These are phyloP conservation scores for Hermetia illucens DNA, from an alignment of 1,140 invertebrate genomes.

Conservation along the genomic window DNA sequence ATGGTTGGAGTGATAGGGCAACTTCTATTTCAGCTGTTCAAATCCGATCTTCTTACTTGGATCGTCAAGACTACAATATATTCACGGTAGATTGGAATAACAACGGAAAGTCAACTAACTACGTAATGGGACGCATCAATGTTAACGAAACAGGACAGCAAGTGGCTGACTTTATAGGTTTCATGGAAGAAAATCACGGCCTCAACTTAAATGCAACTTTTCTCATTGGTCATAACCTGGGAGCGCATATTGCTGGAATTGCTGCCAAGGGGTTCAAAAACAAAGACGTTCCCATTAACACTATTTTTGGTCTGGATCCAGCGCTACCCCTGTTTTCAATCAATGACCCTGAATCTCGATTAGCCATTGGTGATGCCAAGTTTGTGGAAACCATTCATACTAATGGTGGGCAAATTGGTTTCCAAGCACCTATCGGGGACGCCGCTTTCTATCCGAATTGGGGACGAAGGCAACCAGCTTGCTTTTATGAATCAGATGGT, in stretches of 20 bases:
- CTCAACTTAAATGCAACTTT: slow-evolving; percentile 35
- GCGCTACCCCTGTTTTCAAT: slow-evolving; percentile 29
- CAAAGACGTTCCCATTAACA: slow-evolving; percentile 10
- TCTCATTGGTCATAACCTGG: slow-evolving; percentile 45
- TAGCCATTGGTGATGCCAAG: slow-evolving; percentile 45
- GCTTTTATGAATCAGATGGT: slow-evolving; percentile 18
- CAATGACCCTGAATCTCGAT: slow-evolving; percentile 27
- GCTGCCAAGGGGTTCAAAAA: slow-evolving; percentile 13
- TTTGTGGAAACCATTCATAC: slow-evolving; percentile 58
- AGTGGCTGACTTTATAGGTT: slow-evolving; percentile 30
- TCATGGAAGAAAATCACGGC: slow-evolving; percentile 19
- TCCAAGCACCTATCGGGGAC: slow-evolving; percentile 37
- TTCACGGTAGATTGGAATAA: no score
- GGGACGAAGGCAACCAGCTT: slow-evolving; percentile 45
- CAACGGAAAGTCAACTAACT: no score
- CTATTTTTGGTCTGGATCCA: slow-evolving; percentile 33
- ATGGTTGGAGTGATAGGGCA: no score
- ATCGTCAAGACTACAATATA: no score
- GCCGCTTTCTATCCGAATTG: slow-evolving; percentile 55
- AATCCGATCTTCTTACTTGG: no score
- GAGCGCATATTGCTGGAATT: slow-evolving; percentile 43
- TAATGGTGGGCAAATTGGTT: slow-evolving; percentile 40
- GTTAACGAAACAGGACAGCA: slow-evolving; percentile 30
- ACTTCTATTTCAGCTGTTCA: no score
- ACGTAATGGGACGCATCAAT: slow-evolving; percentile 25